phyloP scores from a whole-genome alignment of 2,797 vertebrate species.

The Myotis pilosus region DNA sequence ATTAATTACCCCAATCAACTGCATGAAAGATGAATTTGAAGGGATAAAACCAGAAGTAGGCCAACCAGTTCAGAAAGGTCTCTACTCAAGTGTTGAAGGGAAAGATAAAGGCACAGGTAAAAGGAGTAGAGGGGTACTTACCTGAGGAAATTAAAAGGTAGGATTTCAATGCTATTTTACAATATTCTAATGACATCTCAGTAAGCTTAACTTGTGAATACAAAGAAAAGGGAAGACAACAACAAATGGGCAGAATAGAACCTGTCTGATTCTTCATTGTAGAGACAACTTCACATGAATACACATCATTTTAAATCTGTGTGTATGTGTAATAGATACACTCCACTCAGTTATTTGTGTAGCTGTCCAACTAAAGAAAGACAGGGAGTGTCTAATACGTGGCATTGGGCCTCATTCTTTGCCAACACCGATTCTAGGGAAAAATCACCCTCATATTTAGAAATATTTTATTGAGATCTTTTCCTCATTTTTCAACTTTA shows the following conservation, averaged over 20 bases:
- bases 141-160: background rate
- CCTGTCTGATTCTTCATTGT: background rate
- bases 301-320: background rate
- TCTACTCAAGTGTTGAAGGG: background rate
- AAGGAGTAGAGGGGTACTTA: background rate
- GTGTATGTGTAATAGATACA: background rate
- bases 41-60: background rate
- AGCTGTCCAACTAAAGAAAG: background rate
- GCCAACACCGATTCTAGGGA: background rate
- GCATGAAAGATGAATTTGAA: background rate
- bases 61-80: background rate
- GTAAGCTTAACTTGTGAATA: background rate
- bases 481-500: background rate
- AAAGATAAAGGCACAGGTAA: background rate
- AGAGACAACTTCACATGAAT: background rate
- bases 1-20: background rate
- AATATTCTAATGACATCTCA: background rate
- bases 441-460: background rate
- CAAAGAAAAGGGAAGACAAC: background rate
- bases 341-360: background rate
- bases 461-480: background rate
- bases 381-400: background rate
- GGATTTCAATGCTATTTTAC: background rate
- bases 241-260: background rate
- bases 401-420: background rate